Conservation (phyloP, 2,888 invertebrate species). For the Eurytoma adleriae region DNA sequence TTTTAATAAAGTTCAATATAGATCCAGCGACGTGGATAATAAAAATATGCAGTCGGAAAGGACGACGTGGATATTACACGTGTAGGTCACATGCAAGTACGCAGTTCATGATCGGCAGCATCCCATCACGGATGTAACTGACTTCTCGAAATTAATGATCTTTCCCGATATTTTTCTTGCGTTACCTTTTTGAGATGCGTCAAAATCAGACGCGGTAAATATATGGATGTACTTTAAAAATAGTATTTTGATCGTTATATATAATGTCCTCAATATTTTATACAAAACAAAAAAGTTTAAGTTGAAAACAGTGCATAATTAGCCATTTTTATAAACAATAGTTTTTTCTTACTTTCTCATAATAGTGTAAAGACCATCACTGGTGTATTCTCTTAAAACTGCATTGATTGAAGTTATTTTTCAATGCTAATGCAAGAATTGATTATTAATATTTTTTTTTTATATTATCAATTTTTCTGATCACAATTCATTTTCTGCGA, state of each 20-base stretch:
- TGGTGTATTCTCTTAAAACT: too few species aligned
- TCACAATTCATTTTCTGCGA: too few species aligned
- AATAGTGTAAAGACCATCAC: background rate
- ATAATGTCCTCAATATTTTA: slow-evolving; percentile 26
- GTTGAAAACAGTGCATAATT: slow-evolving; percentile 15
- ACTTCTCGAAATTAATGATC: slow-evolving; percentile 64
- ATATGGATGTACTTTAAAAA: slow-evolving; percentile 36
- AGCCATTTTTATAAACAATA: slow-evolving; percentile 14
- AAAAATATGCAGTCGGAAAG: slow-evolving; percentile 58
- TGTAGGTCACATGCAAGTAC: slow-evolving; percentile 65
- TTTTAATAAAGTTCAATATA: background rate
- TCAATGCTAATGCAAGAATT: too few species aligned
- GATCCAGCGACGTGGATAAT: slow-evolving; percentile 16
- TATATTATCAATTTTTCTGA: too few species aligned
- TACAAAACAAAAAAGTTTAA: background rate
- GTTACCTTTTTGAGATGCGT: slow-evolving; percentile 49
- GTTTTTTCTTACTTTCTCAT: background rate
- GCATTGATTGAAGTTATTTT: too few species aligned
- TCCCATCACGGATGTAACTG: slow-evolving; percentile 61
- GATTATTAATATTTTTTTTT: too few species aligned
- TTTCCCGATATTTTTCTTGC: slow-evolving; percentile 57
- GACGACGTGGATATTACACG: slow-evolving; percentile 57
- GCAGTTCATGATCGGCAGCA: slow-evolving; percentile 65
- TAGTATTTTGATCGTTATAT: slow-evolving; percentile 41
- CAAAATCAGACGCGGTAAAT: slow-evolving; percentile 40